Base-by-base conservation (phyloP, 2,113 vertebrate species). In the Montifringilla adamsi region DNA sequence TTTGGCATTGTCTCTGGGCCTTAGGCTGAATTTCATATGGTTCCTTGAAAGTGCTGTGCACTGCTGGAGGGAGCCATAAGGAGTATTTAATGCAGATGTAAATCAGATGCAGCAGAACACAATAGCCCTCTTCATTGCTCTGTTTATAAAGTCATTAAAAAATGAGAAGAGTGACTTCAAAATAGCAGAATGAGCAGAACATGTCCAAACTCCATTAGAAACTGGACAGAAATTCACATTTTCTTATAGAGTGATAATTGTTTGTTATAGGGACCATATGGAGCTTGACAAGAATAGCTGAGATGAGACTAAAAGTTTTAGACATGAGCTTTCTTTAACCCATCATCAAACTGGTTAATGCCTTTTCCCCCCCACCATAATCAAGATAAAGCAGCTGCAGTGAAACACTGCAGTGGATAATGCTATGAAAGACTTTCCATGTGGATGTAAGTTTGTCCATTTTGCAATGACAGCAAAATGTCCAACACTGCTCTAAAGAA, bases 191-290 rank as follows among this genome's bases (percentile, higher is more conserved):
- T 68, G 64, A 91, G 33, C 39, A 91, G 87, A 63, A 59, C 6
- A 6, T 7, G 15, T 86, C 58, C 62, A 68, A 59, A 67, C 21
- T 55, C 69, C 18, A 12, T 63, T 70, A 95, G 39, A 43, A 93
- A 67, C 33, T 50, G 89, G 68, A 84, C 47, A 52, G 47, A 84
- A 93, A 91, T 30, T 63, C n/a, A 11, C 3, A 0, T 94, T 92
- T 91, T 77, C 76, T 70, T 77, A 60, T 21, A 33, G 79, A 58
- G 31, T 77, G 33, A 12, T 91, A 74, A 66, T 78, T 89, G 50
- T 92, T 94, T 93, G n/a, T 76, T 86, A 50, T 77, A 69, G 46
- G 63, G 22, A 58, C 87, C 77, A 75, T 87, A 67, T 81, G 81
- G 64, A 89, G 33, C 60, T 74, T 74, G 80, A 89, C 49, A 70